Base-by-base conservation (phyloP, 2,113 vertebrate genomes). In the Grammomys surdaster region DNA sequence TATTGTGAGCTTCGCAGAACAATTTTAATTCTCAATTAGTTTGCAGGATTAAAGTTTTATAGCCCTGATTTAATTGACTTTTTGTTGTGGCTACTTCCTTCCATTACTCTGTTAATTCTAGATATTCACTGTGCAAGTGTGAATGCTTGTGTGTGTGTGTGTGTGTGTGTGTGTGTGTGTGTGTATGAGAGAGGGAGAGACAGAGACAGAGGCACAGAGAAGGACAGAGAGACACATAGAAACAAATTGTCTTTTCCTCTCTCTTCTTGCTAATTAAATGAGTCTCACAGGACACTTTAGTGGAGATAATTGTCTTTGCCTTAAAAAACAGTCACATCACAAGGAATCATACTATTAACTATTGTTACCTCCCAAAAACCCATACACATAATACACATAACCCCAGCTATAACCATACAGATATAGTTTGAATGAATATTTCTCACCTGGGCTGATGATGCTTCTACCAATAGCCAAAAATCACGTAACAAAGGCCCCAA, bases 31-130 rank as follows among this genome's bases (percentile, higher is more conserved):
- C 43, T 88, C 58, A 73, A 7, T 92, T 92, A 94, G 43, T 33
- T 96, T 72, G 88, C 3, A 16, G 43, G 26, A 92, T 96, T 96
- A 63, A 95, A 24, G 1, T 67, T 92, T 48, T 76, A 76, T 90
- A 91, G 0, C 24, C 19, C 20, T 22, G 28, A 93, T 65, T 93
- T 77, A 92, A 94, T 91, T 93, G 89, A 89, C 14, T 88, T 77
- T 95, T 28, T 77, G 36, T 77, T 78, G 73, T 46, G 0, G 3
- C 22, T 33, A 1, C 5, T 92, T 48, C 31, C 5, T 84, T 5
- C 33, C 40, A 72, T 76, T 89, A 43, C 60, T 48, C 43, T 77
- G 26, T 72, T 70, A 65, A 67, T 86, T 86, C 60, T 28, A 65
- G 13, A 85, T 70, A 33, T 81, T 69, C 67, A 33, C 31, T 69